phyloP scores from a whole-genome alignment of 2,888 invertebrate genomes.

The Eutolmus rufibarbis region DNA sequence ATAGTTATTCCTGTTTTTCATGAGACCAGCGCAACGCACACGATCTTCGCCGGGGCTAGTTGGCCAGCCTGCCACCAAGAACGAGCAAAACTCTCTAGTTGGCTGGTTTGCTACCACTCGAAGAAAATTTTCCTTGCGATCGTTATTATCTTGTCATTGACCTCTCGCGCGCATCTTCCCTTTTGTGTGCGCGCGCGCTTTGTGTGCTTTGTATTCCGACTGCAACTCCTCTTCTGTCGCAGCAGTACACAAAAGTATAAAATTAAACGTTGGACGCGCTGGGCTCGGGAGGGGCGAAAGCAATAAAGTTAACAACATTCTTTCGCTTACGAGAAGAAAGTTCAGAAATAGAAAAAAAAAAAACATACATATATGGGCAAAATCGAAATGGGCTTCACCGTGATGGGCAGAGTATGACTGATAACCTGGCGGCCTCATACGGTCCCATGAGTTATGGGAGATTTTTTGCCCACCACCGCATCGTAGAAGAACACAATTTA shows the following conservation, averaged over 20 bases:
- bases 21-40: background rate
- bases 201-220: background rate
- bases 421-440: background rate
- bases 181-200: constrained; percentile 23
- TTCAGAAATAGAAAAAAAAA: background rate
- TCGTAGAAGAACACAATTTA: background rate
- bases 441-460: background rate
- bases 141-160: constrained; percentile 41
- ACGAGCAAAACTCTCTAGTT: background rate
- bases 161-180: constrained; percentile 40
- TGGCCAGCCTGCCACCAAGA: background rate
- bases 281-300: background rate
- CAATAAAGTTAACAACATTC: background rate
- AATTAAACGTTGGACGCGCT: background rate
- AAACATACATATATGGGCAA: background rate
- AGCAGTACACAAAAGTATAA: constrained; percentile 16
- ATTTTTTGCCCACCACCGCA: background rate
- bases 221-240: constrained; percentile 29
- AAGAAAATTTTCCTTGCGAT: constrained; percentile 4
- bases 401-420: constrained; percentile 7
- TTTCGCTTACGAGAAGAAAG: background rate
- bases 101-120: background rate
- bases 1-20: constrained; percentile 3
- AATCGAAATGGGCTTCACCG: background rate
- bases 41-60: background rate